A percentile compares a stretch with the other conserved stretches of the same genome.
Conservation (phyloP, 1,140 invertebrate species). For the Zaprionus ornatus region DNA sequence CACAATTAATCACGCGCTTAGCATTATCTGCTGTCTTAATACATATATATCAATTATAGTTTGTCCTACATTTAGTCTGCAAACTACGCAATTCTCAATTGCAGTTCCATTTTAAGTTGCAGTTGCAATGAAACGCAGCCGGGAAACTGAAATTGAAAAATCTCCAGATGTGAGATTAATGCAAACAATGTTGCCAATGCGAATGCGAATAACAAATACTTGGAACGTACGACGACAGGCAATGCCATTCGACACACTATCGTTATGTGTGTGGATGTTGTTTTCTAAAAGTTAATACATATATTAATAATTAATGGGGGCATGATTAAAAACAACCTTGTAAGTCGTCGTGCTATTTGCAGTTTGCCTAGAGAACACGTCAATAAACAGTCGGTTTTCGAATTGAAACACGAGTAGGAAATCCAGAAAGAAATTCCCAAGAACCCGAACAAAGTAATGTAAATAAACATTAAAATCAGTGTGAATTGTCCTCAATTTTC, state of each 20-base stretch:
- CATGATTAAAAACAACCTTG: constrained; percentile 70
- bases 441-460: neutral
- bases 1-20: neutral
- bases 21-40: neutral
- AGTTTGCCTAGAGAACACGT: constrained; percentile 31
- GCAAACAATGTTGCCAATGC: constrained; percentile 48
- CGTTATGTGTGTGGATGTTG: constrained; percentile 18
- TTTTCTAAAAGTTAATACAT: constrained; percentile 36
- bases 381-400: neutral
- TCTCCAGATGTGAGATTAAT: constrained; percentile 44
- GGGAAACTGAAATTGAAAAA: constrained; percentile 18
- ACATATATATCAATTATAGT: neutral
- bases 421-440: neutral
- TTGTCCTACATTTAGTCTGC: constrained; percentile 35
- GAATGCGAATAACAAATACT: constrained; percentile 31
- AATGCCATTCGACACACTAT: constrained; percentile 54
- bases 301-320: constrained; percentile 66
- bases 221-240: constrained; percentile 8
- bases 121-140: constrained; percentile 15
- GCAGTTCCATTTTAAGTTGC: constrained; percentile 13
- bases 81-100: constrained; percentile 42
- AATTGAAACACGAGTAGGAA: neutral
- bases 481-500: neutral
- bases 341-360: neutral
- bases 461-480: neutral